Evolutionary conservation across 2,797 vertebrate species (phyloP).

Genomic region (Falco cherrug): DNA sequence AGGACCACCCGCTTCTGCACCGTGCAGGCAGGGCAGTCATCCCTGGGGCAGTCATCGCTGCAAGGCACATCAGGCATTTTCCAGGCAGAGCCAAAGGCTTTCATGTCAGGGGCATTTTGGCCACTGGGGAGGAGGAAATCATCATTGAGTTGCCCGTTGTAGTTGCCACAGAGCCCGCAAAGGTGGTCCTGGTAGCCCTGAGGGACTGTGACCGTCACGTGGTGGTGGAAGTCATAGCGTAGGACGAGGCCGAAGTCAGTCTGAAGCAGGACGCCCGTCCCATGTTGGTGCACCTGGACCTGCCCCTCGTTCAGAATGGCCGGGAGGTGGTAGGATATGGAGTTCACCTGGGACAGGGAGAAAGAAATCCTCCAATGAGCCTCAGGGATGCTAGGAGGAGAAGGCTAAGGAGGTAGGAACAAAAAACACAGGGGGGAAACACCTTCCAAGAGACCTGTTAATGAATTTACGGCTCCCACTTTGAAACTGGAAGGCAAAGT

Average conservation of each 20-base stretch:
- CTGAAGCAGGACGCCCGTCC: constrained; percentile 46
- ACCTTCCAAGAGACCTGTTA: neutral
- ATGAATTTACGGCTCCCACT: neutral
- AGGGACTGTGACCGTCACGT: constrained; percentile 61
- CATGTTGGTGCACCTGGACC: neutral
- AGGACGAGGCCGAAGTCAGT: constrained; percentile 79
- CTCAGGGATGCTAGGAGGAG: neutral
- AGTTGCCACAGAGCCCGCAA: constrained; percentile 88
- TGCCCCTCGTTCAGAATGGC: neutral
- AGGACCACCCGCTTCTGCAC: constrained; percentile 40
- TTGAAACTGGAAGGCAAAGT: neutral
- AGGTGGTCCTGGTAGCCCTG: constrained; percentile 67
- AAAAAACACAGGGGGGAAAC: neutral
- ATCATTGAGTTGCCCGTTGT: constrained; percentile 73
- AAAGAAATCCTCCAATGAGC: neutral
- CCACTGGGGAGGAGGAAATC: constrained; percentile 75
- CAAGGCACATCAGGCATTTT: constrained; percentile 7
- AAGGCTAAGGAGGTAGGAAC: neutral
- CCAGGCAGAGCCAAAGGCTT: constrained; percentile 80
- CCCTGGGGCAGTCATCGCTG: neutral
- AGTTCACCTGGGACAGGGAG: neutral
- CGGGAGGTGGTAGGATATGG: neutral
- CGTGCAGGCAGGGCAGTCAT: constrained; percentile 64
- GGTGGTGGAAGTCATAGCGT: constrained; percentile 77
- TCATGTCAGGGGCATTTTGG: neutral